Base-by-base conservation (phyloP, 2,797 vertebrate genomes). In the Adelosebastes latens region DNA sequence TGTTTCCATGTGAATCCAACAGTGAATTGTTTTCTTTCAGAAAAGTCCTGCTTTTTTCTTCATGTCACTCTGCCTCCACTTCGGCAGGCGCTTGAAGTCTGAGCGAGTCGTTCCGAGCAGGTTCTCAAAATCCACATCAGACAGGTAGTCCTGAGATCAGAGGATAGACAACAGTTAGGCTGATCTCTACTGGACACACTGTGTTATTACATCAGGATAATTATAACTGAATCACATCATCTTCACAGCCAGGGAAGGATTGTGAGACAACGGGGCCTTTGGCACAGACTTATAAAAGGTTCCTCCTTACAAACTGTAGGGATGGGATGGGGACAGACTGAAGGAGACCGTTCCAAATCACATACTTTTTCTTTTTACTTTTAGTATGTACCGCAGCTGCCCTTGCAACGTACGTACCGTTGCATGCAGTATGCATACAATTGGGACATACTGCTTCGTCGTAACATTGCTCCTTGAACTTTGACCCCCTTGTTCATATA, bases 21-120 rank as follows among this genome's bases (percentile, higher is more conserved):
- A 1, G 46, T 2, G 6, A 36, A 5, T 5, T 72, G 72, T 46
- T 9, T 1, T 5, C 69, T 73, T 70, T 97, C 93, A 99, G 95
- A 99, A 98, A 72, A 99, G 94, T 72, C 97, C 97, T 0, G 93
- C 91, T 52, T 96, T 96, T 80, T 98, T 97, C 93, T 99, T 99
- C 84, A 99, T 80, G 0, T 96, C 96, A 20, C 88, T 96, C 89
- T 99, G 97, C 68, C 96, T 96, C 98, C 98, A 99, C 84, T 91
- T 96, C 11, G 98, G 97, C 93, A 97, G 92, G 36, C 96, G 93
- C 75, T 90, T 93, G 91, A 99, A 99, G 69, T 97, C 96, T 0
- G 92, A 6, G 63, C 97, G 97, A 79, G 88, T 94, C 34, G 96
- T 97, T 31, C 97, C 97, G 0, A 99, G 95, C 89, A 99, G 94